phyloP scores from a whole-genome alignment of 1,140 invertebrate genomes.

The Delia radicum region DNA sequence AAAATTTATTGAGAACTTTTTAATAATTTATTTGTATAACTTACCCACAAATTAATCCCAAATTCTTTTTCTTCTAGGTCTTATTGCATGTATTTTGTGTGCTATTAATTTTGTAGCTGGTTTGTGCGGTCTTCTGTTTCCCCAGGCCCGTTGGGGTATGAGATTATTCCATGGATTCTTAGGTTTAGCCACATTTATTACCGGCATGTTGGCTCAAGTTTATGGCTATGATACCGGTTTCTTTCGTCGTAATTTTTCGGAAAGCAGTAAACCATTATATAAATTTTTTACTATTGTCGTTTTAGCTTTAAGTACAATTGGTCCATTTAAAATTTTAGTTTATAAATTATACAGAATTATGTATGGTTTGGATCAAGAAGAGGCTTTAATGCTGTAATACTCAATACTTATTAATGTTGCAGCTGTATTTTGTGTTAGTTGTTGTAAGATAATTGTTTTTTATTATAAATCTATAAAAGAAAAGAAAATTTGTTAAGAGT shows the following conservation, averaged over 20 bases:
- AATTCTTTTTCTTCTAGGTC: constrained; percentile 9
- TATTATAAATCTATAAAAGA: too few relatives aligned
- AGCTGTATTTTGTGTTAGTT: too few relatives aligned
- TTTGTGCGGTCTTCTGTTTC: constrained; percentile 36
- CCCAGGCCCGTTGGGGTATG: constrained; percentile 12
- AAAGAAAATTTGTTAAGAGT: too few relatives aligned
- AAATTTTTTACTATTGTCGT: constrained; percentile 24
- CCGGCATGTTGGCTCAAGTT: constrained; percentile 45
- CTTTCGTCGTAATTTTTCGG: constrained; percentile 39
- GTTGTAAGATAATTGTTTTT: too few relatives aligned
- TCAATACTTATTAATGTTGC: too few relatives aligned
- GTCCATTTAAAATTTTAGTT: background rate
- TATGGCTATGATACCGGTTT: constrained; percentile 51
- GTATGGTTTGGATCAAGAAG: too few relatives aligned
- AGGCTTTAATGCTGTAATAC: too few relatives aligned
- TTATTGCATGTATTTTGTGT: constrained; percentile 35
- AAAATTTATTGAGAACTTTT: too few relatives aligned
- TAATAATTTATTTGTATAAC: background rate
- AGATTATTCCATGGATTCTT: constrained; percentile 39
- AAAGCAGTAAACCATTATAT: constrained; percentile 19
- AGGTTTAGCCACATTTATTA: constrained; percentile 38
- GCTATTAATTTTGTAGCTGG: constrained; percentile 32
- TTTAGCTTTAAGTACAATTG: constrained; percentile 11
- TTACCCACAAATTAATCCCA: background rate
- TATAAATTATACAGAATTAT: background rate